Conservation (phyloP, 2,888 invertebrate genomes). For the Dynastes grantii region DNA sequence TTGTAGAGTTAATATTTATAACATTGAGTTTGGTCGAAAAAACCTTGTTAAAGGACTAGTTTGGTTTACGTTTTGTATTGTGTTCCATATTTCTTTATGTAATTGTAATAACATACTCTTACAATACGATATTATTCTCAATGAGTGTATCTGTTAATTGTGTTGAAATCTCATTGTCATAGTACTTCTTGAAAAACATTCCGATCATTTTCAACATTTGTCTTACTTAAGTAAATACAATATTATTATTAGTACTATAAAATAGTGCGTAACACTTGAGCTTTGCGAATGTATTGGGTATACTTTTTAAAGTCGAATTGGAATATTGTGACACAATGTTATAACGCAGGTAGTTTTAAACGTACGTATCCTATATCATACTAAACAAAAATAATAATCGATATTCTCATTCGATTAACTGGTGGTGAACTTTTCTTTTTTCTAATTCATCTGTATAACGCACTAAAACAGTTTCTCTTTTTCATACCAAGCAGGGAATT, state of each 20-base stretch:
- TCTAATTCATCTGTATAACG: no score
- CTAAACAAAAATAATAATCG: no score
- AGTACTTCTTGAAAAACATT: neutral
- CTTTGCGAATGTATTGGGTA: neutral
- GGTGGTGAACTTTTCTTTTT: no score
- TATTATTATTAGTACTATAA: neutral
- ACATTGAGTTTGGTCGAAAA: constrained; percentile 64
- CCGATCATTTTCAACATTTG: no score
- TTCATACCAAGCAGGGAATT: no score
- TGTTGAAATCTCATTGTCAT: neutral
- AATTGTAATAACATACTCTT: neutral
- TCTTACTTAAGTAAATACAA: no score
- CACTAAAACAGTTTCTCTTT: no score
- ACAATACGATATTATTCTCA: neutral
- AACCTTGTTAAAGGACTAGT: constrained; percentile 66
- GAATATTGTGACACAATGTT: neutral
- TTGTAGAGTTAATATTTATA: constrained; percentile 45
- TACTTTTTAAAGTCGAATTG: neutral
- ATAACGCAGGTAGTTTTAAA: neutral
- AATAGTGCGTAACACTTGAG: constrained; percentile 13
- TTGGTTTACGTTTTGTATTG: constrained; percentile 63
- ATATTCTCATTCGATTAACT: no score
- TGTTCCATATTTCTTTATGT: constrained; percentile 15
- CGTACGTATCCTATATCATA: no score
- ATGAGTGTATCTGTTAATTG: neutral